phyloP scores from a whole-genome alignment of 2,113 vertebrate species.

The Motacilla alba region DNA sequence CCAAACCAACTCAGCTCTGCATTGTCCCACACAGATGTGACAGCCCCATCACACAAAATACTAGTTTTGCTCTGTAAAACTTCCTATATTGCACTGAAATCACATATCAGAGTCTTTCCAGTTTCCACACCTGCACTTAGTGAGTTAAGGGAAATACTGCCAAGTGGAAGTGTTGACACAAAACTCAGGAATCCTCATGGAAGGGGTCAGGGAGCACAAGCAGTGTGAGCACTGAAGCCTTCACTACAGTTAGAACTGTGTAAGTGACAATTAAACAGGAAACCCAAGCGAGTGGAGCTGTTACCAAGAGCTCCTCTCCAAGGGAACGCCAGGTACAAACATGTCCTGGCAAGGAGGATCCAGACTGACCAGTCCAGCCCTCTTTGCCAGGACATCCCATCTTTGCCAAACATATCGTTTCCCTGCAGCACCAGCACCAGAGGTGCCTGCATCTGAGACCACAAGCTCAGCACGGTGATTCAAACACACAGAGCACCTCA shows the following conservation, averaged over 20 bases:
- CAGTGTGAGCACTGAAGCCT: not conserved
- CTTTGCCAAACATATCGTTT: accelerated
- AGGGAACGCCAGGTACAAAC: too few species aligned
- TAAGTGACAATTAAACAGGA: not conserved
- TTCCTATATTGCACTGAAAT: not conserved
- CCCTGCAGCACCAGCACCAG: not conserved
- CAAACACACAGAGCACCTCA: not conserved
- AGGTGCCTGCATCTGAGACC: not conserved
- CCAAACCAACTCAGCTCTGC: not conserved
- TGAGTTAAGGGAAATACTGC: not conserved
- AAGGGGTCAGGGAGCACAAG: not conserved
- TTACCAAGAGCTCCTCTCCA: not conserved
- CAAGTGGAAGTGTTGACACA: not conserved
- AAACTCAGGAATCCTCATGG: not conserved
- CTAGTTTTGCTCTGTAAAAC: not conserved
- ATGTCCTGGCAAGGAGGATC: not conserved
- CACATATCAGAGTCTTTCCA: not conserved
- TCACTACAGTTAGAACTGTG: not conserved
- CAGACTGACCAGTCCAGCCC: not conserved
- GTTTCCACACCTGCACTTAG: not conserved
- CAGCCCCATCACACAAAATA: not conserved
- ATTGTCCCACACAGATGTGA: accelerated
- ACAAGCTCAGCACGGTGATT: not conserved
- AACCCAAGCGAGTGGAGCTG: not conserved
- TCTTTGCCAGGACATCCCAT: not conserved